Conservation (phyloP, 2,888 invertebrate species). For the Rhimphoctona megacephalus region DNA sequence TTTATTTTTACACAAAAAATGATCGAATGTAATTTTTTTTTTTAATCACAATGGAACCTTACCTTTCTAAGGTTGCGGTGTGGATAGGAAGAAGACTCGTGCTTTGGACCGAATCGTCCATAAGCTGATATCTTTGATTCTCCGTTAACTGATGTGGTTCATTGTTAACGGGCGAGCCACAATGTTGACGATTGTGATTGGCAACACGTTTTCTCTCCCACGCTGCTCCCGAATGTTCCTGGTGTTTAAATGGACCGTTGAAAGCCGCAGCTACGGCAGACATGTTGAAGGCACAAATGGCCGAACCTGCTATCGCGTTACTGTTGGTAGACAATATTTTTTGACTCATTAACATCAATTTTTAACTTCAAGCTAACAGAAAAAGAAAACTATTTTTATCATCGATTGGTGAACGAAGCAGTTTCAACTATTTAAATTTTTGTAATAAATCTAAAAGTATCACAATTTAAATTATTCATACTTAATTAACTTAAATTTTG, state of each 20-base stretch:
- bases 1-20: no score
- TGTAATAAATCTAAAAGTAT: background rate
- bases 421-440: background rate
- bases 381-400: background rate
- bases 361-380: background rate
- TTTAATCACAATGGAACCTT: background rate
- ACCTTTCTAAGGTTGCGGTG: conserved; percentile 89
- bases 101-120: conserved; percentile 94
- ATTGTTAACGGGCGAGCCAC: conserved; percentile 73
- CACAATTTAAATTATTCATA: no score
- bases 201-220: conserved; percentile 88
- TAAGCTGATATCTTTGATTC: conserved; percentile 90
- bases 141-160: conserved; percentile 14
- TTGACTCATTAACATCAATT: background rate
- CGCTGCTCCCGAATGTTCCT: conserved; percentile 90
- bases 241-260: conserved; percentile 94
- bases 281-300: conserved; percentile 96
- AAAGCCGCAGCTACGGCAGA: conserved; percentile 92
- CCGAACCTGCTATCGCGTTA: conserved; percentile 96
- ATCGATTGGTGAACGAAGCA: background rate
- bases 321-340: conserved; percentile 81
- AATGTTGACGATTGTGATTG: conserved; percentile 86
- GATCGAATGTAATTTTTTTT: no score
- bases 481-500: no score
- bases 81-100: conserved; percentile 90